Conservation (phyloP, 2,888 invertebrate genomes). For the Yponomeuta plumbellus region DNA sequence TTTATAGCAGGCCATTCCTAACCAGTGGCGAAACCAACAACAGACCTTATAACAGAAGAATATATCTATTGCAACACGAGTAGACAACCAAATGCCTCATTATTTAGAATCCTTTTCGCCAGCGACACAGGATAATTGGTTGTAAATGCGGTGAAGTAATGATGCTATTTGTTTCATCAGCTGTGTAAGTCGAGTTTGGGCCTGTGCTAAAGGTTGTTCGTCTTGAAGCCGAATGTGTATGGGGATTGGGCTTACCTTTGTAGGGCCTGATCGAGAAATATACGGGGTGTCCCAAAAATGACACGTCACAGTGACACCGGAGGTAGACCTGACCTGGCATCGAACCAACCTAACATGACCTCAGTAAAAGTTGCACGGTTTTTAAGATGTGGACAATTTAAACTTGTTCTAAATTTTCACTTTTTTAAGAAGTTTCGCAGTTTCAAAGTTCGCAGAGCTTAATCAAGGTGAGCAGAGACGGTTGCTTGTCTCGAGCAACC, state of each 20-base stretch:
- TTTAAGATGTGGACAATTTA: too few species aligned
- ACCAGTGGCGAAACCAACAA: constrained; percentile 8
- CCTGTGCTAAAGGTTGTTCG: not conserved
- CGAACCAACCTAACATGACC: too few species aligned
- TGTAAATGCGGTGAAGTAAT: not conserved
- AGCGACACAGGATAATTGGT: not conserved
- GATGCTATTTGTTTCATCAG: not conserved
- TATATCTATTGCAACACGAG: not conserved
- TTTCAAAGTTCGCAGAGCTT: too few species aligned
- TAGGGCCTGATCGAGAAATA: not conserved
- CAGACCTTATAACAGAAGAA: not conserved
- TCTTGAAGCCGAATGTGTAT: not conserved
- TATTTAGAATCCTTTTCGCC: constrained; percentile 5
- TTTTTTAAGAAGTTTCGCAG: too few species aligned
- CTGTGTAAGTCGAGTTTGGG: not conserved
- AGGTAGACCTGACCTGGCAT: too few species aligned
- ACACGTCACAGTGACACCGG: too few species aligned
- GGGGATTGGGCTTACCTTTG: not conserved
- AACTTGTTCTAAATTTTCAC: too few species aligned
- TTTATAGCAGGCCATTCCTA: not conserved
- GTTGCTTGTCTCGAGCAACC: too few species aligned
- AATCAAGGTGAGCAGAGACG: too few species aligned
- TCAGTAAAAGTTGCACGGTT: too few species aligned
- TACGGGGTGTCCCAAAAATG: not conserved
- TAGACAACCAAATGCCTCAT: not conserved